These are phyloP conservation scores for Pseudomyrmex flavicornis DNA, from an alignment of 1,140 invertebrate species.

Conservation along the genomic window DNA sequence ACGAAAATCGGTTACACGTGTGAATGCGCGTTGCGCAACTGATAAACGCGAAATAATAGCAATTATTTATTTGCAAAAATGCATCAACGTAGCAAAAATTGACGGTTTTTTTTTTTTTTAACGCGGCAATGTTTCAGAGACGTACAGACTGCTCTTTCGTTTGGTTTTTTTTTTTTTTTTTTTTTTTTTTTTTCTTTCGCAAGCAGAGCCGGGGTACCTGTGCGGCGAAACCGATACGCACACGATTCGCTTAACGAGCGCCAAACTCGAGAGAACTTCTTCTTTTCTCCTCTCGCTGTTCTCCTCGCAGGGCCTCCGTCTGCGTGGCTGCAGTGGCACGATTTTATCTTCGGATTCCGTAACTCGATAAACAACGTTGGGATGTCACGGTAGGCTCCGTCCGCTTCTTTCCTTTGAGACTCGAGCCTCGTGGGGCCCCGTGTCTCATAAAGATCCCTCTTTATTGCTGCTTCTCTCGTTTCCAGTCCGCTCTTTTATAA, in stretches of 20 bases:
- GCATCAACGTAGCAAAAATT: background rate
- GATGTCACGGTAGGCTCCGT: conserved; percentile 66
- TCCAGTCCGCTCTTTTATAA: conserved; percentile 72
- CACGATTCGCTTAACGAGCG: conserved; percentile 62
- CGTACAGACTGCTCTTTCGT: too few relatives aligned
- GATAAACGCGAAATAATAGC: background rate
- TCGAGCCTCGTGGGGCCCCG: conserved; percentile 50
- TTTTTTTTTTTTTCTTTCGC: conserved; percentile 36
- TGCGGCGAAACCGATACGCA: conserved; percentile 47
- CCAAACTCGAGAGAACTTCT: conserved; percentile 30
- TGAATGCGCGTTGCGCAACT: background rate
- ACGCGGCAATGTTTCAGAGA: background rate
- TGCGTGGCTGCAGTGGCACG: conserved; percentile 62
- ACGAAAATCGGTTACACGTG: background rate
- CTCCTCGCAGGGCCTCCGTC: background rate
- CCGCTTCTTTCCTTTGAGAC: conserved; percentile 69
- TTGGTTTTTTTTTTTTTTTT: too few relatives aligned
- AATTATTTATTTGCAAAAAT: background rate
- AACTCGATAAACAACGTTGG: conserved; percentile 82
- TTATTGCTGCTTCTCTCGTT: conserved; percentile 72
- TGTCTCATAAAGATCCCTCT: conserved; percentile 74
- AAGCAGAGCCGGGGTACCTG: background rate
- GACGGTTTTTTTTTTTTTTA: background rate
- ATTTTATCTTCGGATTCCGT: conserved; percentile 80
- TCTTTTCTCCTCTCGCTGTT: conserved; percentile 30